Evolutionary conservation across 2,113 vertebrate genomes (phyloP).

Genomic region (Suncus etruscus): DNA sequence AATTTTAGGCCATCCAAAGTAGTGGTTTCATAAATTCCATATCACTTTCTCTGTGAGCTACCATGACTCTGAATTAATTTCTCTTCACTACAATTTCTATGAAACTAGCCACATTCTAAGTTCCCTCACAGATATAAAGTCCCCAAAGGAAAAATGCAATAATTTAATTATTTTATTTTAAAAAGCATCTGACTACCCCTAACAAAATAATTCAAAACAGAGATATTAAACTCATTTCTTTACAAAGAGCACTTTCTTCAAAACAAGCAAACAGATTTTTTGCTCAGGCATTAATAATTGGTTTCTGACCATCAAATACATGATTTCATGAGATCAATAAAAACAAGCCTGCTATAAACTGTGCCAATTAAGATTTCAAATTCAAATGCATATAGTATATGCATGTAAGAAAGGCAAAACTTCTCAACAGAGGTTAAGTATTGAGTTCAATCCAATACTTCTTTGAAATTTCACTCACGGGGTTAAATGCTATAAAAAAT

Average conservation of each 20-base stretch:
- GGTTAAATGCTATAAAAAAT: not conserved
- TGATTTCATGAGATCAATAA: not conserved
- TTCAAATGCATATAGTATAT: not conserved
- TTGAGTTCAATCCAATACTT: not conserved
- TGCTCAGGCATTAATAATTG: not conserved
- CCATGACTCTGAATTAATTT: not conserved
- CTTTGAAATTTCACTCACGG: not conserved
- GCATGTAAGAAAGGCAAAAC: not conserved
- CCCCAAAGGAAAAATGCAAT: not conserved
- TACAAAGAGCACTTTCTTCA: not conserved
- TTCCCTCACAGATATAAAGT: not conserved
- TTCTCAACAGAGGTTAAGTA: not conserved
- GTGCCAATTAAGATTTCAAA: no score
- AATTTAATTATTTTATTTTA: not conserved
- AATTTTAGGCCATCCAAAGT: not conserved
- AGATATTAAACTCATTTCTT: slow-evolving; percentile 7
- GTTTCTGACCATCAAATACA: not conserved
- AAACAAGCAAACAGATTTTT: slow-evolving; percentile 27
- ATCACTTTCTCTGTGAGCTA: not conserved
- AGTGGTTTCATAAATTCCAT: not conserved
- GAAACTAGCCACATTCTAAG: not conserved
- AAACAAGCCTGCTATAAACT: not conserved
- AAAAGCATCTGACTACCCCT: not conserved
- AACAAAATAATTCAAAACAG: not conserved
- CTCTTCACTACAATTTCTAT: not conserved